A percentile compares a stretch with the other conserved stretches of the same genome.
Evolutionary conservation across 2,113 vertebrate genomes (phyloP).

Genomic region (Strix uralensis): DNA sequence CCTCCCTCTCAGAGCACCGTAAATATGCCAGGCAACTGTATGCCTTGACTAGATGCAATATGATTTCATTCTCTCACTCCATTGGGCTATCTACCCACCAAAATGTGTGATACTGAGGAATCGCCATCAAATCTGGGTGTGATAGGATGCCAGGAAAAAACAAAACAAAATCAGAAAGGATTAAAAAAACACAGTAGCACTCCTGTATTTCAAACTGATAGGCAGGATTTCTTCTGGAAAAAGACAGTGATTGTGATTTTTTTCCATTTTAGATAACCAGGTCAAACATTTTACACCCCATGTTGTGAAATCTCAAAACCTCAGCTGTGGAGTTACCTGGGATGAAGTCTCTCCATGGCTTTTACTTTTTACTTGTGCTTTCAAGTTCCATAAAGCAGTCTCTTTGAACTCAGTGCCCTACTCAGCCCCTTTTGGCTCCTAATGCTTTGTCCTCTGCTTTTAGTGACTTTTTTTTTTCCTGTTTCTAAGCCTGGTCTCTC

Average conservation of each 20-base stretch:
- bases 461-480: neutral
- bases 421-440: neutral
- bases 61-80: neutral
- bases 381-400: neutral
- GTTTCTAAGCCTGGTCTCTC: neutral
- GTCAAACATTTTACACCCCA: neutral
- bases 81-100: neutral
- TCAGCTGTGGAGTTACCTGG: neutral
- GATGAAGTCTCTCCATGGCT: neutral
- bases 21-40: neutral
- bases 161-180: neutral
- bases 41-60: neutral
- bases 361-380: neutral
- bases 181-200: neutral
- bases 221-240: neutral
- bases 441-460: neutral
- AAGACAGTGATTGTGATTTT: neutral
- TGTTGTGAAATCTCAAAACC: neutral
- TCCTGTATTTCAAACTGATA: neutral
- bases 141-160: neutral
- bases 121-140: neutral
- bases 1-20: neutral
- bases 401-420: neutral
- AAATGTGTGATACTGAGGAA: neutral
- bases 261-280: neutral